phyloP scores from a whole-genome alignment of 1,140 invertebrate species.

The Drosophila sulfurigaster region DNA sequence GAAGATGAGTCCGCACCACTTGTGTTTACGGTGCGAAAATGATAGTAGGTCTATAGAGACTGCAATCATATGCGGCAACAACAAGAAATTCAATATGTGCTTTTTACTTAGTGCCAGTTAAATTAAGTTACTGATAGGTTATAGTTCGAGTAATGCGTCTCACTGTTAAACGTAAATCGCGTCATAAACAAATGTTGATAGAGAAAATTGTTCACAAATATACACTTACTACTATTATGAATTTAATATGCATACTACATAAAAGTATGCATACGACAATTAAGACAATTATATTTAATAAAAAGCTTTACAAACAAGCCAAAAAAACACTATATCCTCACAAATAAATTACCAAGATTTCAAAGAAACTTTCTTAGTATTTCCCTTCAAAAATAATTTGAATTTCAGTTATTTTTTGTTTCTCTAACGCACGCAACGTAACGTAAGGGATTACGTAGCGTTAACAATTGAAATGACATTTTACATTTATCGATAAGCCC shows the following conservation, averaged over 20 bases:
- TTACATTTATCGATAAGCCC: too few species aligned
- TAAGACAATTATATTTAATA: constrained; percentile 57
- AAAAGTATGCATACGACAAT: constrained; percentile 42
- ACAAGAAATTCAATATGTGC: constrained; percentile 54
- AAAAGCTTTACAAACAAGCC: constrained; percentile 41
- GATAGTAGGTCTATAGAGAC: constrained; percentile 58
- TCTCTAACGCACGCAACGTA: neutral
- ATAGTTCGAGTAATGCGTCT: constrained; percentile 35
- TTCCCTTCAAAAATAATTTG: neutral
- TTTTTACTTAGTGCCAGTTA: constrained; percentile 61
- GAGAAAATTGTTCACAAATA: constrained; percentile 34
- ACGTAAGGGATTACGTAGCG: neutral
- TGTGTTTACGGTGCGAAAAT: constrained; percentile 83
- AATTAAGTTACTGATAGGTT: constrained; percentile 51
- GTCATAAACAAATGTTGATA: constrained; percentile 40
- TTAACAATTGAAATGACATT: neutral
- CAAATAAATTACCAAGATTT: neutral
- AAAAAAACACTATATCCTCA: constrained; percentile 1
- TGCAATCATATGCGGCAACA: constrained; percentile 1
- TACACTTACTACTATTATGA: constrained; percentile 46
- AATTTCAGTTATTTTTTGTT: neutral
- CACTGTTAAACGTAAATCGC: constrained; percentile 34
- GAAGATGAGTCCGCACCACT: constrained; percentile 84
- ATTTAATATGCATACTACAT: constrained; percentile 50
- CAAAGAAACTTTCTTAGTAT: neutral